phyloP scores from a whole-genome alignment of 1,140 invertebrate species.

The Yoshiicerus persimilis region DNA sequence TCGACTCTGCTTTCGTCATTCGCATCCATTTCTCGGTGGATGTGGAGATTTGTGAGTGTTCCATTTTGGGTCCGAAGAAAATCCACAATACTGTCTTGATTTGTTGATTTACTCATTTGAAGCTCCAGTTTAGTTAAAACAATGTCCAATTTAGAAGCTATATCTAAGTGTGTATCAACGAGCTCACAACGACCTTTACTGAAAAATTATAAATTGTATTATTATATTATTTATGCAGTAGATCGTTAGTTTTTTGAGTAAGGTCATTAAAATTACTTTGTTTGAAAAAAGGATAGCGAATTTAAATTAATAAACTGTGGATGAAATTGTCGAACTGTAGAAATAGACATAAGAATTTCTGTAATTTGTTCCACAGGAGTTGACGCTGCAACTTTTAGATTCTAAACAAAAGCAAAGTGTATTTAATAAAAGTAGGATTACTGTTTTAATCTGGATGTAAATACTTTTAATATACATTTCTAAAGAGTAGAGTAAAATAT shows the following conservation, averaged over 20 bases:
- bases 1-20: background rate
- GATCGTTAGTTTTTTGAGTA: background rate
- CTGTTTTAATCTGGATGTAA: too few relatives aligned
- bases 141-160: background rate
- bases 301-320: background rate
- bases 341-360: background rate
- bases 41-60: background rate
- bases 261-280: background rate
- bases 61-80: background rate
- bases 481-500: too few relatives aligned
- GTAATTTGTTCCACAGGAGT: background rate
- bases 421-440: background rate
- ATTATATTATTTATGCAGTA: background rate
- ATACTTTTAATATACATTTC: too few relatives aligned
- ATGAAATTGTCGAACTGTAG: background rate
- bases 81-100: background rate
- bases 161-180: background rate
- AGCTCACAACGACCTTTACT: constrained; percentile 3
- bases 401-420: too few relatives aligned
- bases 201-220: background rate
- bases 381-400: constrained; percentile 10
- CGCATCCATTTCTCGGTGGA: constrained; percentile 10
- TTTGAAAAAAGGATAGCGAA: background rate
- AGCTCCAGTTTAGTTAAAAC: background rate
- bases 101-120: background rate